Percentiles rank a stretch among this genome's conserved stretches.
phyloP scores from a whole-genome alignment of 2,797 vertebrate genomes.

The Diplodus puntazzo region DNA sequence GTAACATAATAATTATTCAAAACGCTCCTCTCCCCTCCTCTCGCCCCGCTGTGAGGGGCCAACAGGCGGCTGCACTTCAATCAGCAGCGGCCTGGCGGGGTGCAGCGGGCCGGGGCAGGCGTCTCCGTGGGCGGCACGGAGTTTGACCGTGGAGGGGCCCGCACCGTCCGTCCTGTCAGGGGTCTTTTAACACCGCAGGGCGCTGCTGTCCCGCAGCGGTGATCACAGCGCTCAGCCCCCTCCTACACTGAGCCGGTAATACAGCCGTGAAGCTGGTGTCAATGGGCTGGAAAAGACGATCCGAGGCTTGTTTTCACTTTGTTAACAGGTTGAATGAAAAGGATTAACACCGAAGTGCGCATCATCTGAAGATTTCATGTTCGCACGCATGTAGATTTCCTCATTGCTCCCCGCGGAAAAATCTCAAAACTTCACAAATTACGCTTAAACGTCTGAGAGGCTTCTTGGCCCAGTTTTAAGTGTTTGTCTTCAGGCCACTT shows the following conservation, averaged over 20 bases:
- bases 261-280: conserved; percentile 62
- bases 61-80: conserved; percentile 85
- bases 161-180: conserved; percentile 53
- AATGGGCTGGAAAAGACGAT: conserved; percentile 71
- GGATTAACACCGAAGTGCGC: conserved; percentile 66
- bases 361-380: conserved; percentile 47
- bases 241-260: conserved; percentile 70
- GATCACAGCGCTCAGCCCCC: conserved; percentile 81
- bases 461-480: neutral
- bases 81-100: conserved; percentile 69
- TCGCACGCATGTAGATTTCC: conserved; percentile 17
- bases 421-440: neutral
- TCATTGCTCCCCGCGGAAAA: neutral
- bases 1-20: conserved; percentile 86
- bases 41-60: conserved; percentile 78
- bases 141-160: conserved; percentile 63
- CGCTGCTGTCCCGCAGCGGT: conserved; percentile 70
- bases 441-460: neutral
- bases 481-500: conserved; percentile 2
- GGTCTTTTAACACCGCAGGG: conserved; percentile 83
- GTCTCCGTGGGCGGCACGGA: conserved; percentile 76
- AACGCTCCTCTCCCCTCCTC: conserved; percentile 66
- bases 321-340: conserved; percentile 71
- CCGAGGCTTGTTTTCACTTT: conserved; percentile 65
- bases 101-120: conserved; percentile 66